Evolutionary conservation across 2,113 vertebrate genomes (phyloP), one percentile per base, ranked within the genome.

Genomic region (Oplegnathus fasciatus): DNA sequence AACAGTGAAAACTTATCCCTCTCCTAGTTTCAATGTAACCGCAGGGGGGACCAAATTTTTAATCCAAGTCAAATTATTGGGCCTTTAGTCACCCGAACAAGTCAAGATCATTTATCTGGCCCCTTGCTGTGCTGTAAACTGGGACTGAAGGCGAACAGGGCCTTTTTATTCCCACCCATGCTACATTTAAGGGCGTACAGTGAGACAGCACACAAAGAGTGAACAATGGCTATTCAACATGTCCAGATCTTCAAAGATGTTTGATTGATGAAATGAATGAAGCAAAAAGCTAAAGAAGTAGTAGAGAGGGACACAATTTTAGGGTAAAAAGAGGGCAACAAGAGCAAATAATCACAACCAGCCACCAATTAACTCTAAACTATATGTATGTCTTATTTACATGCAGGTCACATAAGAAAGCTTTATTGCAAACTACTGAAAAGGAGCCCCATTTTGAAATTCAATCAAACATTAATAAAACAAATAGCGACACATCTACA

Each of bases 31-130:
- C 82, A 92, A 65, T 80, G 58, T 42, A 85, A 76, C 72, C 3
- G 61, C 71, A 62, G 88, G 85, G 89, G 73, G 78, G 44, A 30
- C 1, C 28, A 68, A n/a, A 75, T 89, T 83, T 92, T 86, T 89
- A 91, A 92, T 93, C 83, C 79, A 80, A 90, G 93, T 92, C 65
- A 87, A 92, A 93, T 93, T 85, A 88, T 88, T 83, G 55, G 58
- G 52, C 78, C 86, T 87, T 86, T 67, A 80, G 20, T 90, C 79
- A 68, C 40, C 82, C 46, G 9, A 73, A 60, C 48, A 86, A 82
- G 78, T 91, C 86, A 90, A 78, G 66, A 93, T 92, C 57, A 86
- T 88, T 88, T 85, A 92, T 90, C 87, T 55, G 81, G 55, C 75
- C 77, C 82, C 92, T 84, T 24, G 86, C 89, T 91, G 90, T 85